Base-by-base conservation (phyloP, 2,113 vertebrate species). In the Leucoraja erinaceus region DNA sequence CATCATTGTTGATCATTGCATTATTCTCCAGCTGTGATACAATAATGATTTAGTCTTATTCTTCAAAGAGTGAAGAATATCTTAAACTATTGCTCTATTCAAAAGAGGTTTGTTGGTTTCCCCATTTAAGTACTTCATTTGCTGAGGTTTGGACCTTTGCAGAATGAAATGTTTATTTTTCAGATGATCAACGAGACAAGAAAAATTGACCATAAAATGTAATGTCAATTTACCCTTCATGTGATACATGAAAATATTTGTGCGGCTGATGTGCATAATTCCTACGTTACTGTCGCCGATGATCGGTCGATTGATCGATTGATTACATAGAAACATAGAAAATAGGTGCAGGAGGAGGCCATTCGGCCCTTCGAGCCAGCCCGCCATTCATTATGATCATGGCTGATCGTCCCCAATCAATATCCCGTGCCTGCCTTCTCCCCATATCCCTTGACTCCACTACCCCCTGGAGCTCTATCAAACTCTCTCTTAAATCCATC, bases 21-120 rank as follows among this genome's bases (percentile, higher is more conserved):
- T 31, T 93, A 93, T 11, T 12, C 0, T 0, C 3, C 84, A 97
- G 94, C 97, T 97, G 94, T 94, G 90, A 61, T 90, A 94, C 91
- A 93, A 93, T 11, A 5, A 47, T 25, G 70, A 33, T n/a, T 31
- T 47, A 68, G 38, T 0, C 20, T n/a, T 81, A 94, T 77, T 70
- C 47, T 70, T 90, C 61, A 68, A 68, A 33, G 8, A 4, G 4
- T 61, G 81, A 86, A 47, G 20, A 56, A 70, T 25, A 70, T 38
- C 31, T 47, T 70, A 33, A 16, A 22, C n/a, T 20, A 90, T 22
- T 56, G 8, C 25, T 56, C 25, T 70, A 70, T 38, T 90, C 63
- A 47, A 47, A n/a, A 1, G 14, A 70, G n/a, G 7, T 38, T 63
- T 33, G 20, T 25, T 22, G 70, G 33, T 47, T 90, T 90, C n/a